Conservation (phyloP, 1,140 invertebrate species). For the Anoplolepis gracilipes region DNA sequence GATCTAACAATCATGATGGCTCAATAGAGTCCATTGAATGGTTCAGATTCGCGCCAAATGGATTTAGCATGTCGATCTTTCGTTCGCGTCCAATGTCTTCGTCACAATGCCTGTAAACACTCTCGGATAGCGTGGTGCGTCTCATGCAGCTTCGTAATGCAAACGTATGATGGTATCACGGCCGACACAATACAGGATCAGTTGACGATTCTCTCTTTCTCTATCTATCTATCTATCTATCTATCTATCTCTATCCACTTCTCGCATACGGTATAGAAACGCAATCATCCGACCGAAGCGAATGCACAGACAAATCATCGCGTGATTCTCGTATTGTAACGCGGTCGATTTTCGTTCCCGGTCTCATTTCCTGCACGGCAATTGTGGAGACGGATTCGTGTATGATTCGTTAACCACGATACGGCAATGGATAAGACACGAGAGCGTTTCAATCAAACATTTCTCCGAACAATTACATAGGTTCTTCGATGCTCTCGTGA, state of each 20-base stretch:
- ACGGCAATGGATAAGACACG: neutral
- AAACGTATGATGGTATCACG: slow-evolving; percentile 60
- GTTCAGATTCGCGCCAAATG: neutral
- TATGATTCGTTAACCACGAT: neutral
- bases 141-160: neutral
- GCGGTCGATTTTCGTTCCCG: slow-evolving; percentile 23
- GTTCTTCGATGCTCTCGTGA: neutral
- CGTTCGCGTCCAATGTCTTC: neutral
- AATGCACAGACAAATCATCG: slow-evolving; percentile 71
- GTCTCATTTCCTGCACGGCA: neutral
- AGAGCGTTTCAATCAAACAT: neutral
- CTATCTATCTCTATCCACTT: too few species aligned
- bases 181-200: slow-evolving; percentile 71
- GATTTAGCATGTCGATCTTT: neutral
- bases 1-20: neutral
- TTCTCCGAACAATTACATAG: neutral
- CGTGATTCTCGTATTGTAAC: slow-evolving; percentile 72
- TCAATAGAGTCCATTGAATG: neutral
- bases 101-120: slow-evolving; percentile 21
- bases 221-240: too few species aligned
- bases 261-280: slow-evolving; percentile 14
- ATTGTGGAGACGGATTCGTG: slow-evolving; percentile 32
- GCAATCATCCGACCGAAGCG: slow-evolving; percentile 65
- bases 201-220: slow-evolving; percentile 56
- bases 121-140: neutral